Evolutionary conservation across 2,888 invertebrate species (phyloP).

Genomic region (Agonopterix heracliana): DNA sequence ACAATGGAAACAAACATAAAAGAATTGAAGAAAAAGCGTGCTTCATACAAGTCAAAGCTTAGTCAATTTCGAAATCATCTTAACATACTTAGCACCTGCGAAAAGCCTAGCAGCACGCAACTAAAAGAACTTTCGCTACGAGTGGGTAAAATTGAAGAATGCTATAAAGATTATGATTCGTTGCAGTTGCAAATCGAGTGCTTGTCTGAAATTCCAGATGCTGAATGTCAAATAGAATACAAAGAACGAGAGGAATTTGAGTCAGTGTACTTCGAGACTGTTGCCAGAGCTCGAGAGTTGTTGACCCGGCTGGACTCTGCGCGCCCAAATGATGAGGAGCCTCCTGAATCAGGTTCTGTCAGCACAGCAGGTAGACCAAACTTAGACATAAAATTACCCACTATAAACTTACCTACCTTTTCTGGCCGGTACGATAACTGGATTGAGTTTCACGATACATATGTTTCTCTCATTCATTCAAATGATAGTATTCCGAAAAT

Average conservation of each 20-base stretch:
- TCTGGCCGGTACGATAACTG: slow-evolving; percentile 12
- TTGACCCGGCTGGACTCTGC: neutral
- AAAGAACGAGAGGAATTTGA: slow-evolving; percentile 12
- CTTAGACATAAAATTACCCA: slow-evolving; percentile 9
- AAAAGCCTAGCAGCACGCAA: neutral
- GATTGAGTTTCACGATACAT: slow-evolving; percentile 14
- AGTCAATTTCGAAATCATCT: neutral
- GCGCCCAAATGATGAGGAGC: neutral
- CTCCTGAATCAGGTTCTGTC: slow-evolving; percentile 8
- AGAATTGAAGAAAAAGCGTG: neutral
- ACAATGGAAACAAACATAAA: too few relatives aligned
- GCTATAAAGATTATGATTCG: slow-evolving; percentile 9
- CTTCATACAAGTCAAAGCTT: neutral
- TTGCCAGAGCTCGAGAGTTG: slow-evolving; percentile 9
- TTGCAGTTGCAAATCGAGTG: slow-evolving; percentile 11
- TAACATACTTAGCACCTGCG: neutral
- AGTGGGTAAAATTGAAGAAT: slow-evolving; percentile 9
- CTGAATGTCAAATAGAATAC: slow-evolving; percentile 3
- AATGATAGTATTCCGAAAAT: slow-evolving; percentile 8
- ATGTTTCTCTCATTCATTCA: slow-evolving; percentile 9
- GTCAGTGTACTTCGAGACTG: slow-evolving; percentile 5
- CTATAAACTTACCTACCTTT: slow-evolving; percentile 10
- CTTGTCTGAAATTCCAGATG: slow-evolving; percentile 11
- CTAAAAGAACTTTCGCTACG: slow-evolving; percentile 3
- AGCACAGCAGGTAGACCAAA: slow-evolving; percentile 3